Evolutionary conservation across 1,140 invertebrate genomes (phyloP).

Genomic region (Formica selysi): DNA sequence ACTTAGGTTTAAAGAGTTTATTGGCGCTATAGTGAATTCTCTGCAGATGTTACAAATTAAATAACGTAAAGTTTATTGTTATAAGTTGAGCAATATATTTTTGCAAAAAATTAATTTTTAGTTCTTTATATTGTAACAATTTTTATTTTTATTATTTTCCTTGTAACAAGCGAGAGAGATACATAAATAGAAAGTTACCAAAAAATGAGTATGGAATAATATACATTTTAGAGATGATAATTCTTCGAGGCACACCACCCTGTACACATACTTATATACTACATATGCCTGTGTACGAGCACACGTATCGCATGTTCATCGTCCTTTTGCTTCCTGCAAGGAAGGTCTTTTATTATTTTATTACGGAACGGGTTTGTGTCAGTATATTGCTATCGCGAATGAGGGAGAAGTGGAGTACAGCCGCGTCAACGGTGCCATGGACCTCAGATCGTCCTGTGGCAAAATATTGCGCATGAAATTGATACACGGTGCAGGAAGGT

Average conservation of each 20-base stretch:
- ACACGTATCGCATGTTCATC: slow-evolving; percentile 33
- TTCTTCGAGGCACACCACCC: slow-evolving; percentile 45
- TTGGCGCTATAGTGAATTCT: not conserved
- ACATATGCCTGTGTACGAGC: not conserved
- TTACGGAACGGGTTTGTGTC: slow-evolving; percentile 81
- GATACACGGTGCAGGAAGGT: slow-evolving; percentile 36
- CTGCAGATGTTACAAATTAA: not conserved
- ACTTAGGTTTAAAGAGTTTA: not conserved
- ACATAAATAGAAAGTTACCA: not conserved
- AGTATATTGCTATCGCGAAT: slow-evolving; percentile 74
- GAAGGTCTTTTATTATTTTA: slow-evolving; percentile 82
- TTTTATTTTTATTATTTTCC: not conserved
- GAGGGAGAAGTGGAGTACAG: slow-evolving; percentile 60
- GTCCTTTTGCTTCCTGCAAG: slow-evolving; percentile 54
- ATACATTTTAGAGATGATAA: not conserved
- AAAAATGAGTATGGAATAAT: not conserved
- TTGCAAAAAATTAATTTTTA: not conserved
- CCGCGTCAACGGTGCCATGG: slow-evolving; percentile 51
- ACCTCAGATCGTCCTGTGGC: slow-evolving; percentile 44
- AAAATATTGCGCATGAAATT: slow-evolving; percentile 63
- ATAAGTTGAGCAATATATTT: not conserved
- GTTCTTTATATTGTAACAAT: not conserved
- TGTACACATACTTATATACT: slow-evolving; percentile 4
- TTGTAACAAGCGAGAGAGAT: not conserved
- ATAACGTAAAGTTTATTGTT: not conserved